These are phyloP conservation scores for Meteorus colon DNA, from an alignment of 2,888 invertebrate genomes.

Conservation along the genomic window DNA sequence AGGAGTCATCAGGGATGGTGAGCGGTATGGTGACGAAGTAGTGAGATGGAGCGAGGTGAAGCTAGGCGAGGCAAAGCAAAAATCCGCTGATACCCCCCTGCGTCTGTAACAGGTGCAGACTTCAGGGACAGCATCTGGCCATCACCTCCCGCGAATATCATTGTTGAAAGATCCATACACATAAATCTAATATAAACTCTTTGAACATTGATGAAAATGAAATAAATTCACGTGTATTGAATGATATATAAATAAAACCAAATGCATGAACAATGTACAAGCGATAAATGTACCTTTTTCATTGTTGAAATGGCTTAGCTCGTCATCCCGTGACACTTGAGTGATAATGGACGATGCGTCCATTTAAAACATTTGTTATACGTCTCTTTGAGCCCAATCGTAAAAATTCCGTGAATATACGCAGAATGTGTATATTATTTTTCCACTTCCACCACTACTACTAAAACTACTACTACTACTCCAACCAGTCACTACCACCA, in stretches of 20 bases:
- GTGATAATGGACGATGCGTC: constrained; percentile 99
- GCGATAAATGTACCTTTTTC: constrained; percentile 84
- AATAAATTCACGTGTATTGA: too few species aligned
- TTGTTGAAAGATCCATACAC: not conserved
- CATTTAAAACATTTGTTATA: constrained; percentile 85
- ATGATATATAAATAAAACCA: too few species aligned
- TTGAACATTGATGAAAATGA: too few species aligned
- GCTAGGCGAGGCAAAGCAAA: constrained; percentile 54
- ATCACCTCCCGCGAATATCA: constrained; percentile 35
- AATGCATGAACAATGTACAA: not conserved
- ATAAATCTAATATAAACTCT: not conserved
- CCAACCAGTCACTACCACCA: constrained; percentile 37
- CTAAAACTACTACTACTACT: constrained; percentile 38
- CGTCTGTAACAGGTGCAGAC: constrained; percentile 66
- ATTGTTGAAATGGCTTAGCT: constrained; percentile 87
- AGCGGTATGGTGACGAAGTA: constrained; percentile 35
- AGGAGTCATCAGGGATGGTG: constrained; percentile 8
- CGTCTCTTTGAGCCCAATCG: constrained; percentile 66
- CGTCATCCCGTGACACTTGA: constrained; percentile 98
- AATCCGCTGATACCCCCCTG: not conserved
- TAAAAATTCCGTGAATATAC: constrained; percentile 67
- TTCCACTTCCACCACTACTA: constrained; percentile 49
- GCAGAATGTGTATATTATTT: constrained; percentile 48
- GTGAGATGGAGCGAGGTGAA: constrained; percentile 46
- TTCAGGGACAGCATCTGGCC: constrained; percentile 51